Evolutionary conservation across 2,113 vertebrate genomes (phyloP), one percentile per base, ranked within the genome.

Genomic region (Hemiprocne comata): DNA sequence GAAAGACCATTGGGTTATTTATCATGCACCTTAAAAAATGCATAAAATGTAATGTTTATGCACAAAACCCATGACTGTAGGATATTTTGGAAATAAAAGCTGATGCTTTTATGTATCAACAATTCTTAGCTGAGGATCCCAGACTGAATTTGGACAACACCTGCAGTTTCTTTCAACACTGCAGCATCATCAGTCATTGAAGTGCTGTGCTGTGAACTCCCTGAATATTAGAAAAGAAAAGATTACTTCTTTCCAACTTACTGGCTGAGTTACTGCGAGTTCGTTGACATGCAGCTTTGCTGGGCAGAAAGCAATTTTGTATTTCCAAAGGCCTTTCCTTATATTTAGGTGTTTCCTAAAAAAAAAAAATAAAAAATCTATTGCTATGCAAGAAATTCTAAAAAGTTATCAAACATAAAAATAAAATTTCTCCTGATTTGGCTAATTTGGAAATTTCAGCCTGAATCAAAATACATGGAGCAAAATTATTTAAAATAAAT

Each of bases 261-360:
- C 99, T 98, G 75, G 99, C 98, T 44, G 99, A 99, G 94, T 98
- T 99, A 93, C 98, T 99, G 57, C 98, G 98, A 26, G 97, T 98
- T 93, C 98, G 96, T 29, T 98, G 98, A 71, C 97, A 98, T 48
- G 86, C 86, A 46, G 62, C 95, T 88, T 97, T 98, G 58, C 94
- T 96, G 33, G 97, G 90, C 70, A 96, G 89, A 73, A 96, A 96
- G 42, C 97, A 94, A 29, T 96, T 97, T 79, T 70, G 97, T 29
- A 46, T 74, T 91, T 97, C 98, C 93, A n/a, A 82, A 66, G 91
- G 58, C 74, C 97, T 98, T 76, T 98, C 98, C 75, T 95, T 97
- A 78, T 95, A 97, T 50, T 95, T 11, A n/a, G 98, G 91, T 1
- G 93, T 85, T 90, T 99, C 98, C 99, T 99, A 3, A 8, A 51